Conservation (phyloP, 2,113 vertebrate genomes). For the Leptodactylus fuscus region DNA sequence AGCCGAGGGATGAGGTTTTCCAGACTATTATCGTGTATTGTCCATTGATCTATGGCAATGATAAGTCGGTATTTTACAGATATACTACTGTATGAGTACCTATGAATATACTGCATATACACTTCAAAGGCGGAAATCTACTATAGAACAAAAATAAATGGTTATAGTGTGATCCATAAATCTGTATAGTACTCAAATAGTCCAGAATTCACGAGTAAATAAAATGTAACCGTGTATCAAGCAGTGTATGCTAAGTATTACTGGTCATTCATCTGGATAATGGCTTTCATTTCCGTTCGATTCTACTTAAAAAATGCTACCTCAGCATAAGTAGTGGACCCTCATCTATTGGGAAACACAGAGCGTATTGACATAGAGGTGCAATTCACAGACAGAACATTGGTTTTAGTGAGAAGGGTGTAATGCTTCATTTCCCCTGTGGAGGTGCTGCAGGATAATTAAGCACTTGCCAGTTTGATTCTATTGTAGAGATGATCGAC, state of each 20-base stretch:
- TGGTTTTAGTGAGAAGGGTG: too few species aligned
- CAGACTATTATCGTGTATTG: background rate
- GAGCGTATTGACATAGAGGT: too few species aligned
- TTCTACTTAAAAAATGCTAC: too few species aligned
- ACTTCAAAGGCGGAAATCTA: background rate
- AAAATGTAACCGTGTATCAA: background rate
- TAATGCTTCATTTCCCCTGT: too few species aligned
- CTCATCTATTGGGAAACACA: too few species aligned
- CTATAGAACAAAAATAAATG: background rate
- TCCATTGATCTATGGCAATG: background rate
- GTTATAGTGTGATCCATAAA: conserved; percentile 2
- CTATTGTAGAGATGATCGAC: background rate
- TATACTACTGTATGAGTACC: background rate
- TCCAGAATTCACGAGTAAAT: background rate
- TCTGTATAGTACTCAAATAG: background rate
- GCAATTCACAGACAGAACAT: too few species aligned
- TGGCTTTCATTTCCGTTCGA: too few species aligned
- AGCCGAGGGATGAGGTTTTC: conserved; percentile 5
- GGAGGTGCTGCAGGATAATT: background rate
- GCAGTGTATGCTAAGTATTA: background rate
- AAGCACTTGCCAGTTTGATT: background rate
- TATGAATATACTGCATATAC: background rate
- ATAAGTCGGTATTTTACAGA: background rate
- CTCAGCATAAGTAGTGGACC: too few species aligned
- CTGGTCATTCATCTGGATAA: background rate